Conservation (phyloP, 2,888 invertebrate species). For the Drosophila mercatorum region DNA sequence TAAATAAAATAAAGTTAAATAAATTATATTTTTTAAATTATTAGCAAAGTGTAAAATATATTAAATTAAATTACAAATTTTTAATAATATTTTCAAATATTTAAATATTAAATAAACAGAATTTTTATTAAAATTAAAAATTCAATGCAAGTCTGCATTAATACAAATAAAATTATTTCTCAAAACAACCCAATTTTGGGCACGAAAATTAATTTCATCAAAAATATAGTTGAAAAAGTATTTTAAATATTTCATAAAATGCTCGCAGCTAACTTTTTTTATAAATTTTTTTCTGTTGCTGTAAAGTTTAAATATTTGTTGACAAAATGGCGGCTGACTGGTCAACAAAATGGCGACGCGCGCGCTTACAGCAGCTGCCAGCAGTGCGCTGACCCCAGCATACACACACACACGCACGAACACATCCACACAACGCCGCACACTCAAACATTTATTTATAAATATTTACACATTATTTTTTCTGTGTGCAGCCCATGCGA, state of each 20-base stretch:
- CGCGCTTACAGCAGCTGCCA: conserved; percentile 23
- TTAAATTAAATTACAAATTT: background rate
- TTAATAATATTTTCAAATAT: background rate
- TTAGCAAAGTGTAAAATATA: background rate
- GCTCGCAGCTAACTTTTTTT: background rate
- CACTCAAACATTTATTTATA: conserved; percentile 57
- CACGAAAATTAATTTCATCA: background rate
- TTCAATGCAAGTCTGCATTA: background rate
- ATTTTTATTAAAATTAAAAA: background rate
- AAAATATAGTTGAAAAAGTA: background rate
- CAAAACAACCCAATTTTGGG: background rate
- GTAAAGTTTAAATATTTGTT: conserved; percentile 14
- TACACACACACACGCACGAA: conserved; percentile 5
- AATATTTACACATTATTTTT: conserved; percentile 60
- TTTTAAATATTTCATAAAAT: background rate
- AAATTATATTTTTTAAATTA: background rate
- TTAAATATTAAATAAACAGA: too few relatives aligned
- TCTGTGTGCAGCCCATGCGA: conserved; percentile 26
- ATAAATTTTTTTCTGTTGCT: background rate
- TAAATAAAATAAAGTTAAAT: background rate
- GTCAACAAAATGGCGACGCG: conserved; percentile 64
- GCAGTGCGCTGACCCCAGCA: conserved; percentile 65
- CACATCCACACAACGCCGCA: background rate
- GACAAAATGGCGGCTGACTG: conserved; percentile 49
- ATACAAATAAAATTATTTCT: background rate